Base-by-base conservation (phyloP, 2,113 vertebrate species). In the Lipophrys pholis region DNA sequence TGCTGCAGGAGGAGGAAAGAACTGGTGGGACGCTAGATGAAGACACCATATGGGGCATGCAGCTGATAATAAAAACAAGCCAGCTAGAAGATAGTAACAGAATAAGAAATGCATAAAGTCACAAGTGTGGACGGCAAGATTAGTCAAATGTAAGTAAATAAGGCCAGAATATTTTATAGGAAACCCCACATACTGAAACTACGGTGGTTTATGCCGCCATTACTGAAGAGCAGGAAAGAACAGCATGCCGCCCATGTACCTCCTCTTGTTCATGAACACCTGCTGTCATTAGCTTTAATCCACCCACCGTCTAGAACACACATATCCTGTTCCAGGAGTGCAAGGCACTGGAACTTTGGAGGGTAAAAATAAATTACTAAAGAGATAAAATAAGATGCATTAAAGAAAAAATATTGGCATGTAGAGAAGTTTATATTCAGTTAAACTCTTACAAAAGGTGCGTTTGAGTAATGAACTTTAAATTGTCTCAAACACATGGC, bases 1-100 rank as follows among this genome's bases (percentile, higher is more conserved):
- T 55, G 21, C 15, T 46, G 21, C 21, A 42, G 21, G 57, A 16
- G n/a, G 16, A 30, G 40, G 41, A 17, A 46, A 57, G 21, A 78
- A 30, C 14, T 43, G 21, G 21, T 6, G 7, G 59, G 62, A 58
- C 50, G 43, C 14, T 43, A 46, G 61, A 79, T 69, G 69, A 62
- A 62, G 15, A 81, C 36, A 68, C 58, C 64, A 69, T 64, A 70
- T 54, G 67, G 38, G 52, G 59, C 4, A 6, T 0, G 0, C 56
- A 64, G 63, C 35, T 8, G 63, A 76, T 83, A 56, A 43, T 56
- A 58, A 71, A 77, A 80, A 82, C 71, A 68, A 81, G 69, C 43
- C 15, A 42, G 48, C 4, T 35, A 11, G 57, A 8, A 66, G 59
- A 80, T 52, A 1, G 3, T 16, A 58, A 48, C 6, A 35, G 59